phyloP scores from a whole-genome alignment of 1,140 invertebrate species.

The Oreohelix idahoensis region DNA sequence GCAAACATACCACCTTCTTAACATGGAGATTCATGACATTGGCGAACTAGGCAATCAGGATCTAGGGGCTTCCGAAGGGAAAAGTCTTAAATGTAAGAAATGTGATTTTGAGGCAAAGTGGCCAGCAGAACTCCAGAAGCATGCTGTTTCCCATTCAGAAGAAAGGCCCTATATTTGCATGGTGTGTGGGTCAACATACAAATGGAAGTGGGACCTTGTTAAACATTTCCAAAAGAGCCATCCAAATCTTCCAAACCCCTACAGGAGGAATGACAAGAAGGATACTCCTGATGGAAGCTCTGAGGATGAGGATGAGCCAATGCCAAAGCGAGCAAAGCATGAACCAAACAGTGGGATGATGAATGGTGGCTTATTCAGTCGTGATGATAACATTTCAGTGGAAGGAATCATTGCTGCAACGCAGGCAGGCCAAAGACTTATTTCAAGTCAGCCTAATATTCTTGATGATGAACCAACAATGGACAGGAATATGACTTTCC shows the following conservation, averaged over 20 bases:
- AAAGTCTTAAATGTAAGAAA: constrained; percentile 69
- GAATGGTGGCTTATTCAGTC: not conserved
- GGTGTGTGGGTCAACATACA: constrained; percentile 72
- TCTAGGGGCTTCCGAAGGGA: constrained; percentile 50
- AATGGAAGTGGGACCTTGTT: constrained; percentile 73
- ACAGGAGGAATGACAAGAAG: constrained; percentile 65
- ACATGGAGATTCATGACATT: constrained; percentile 66
- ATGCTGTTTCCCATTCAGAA: constrained; percentile 71
- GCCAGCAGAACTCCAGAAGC: constrained; percentile 72
- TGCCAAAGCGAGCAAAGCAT: constrained; percentile 3
- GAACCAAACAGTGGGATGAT: constrained; percentile 19
- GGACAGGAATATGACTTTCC: constrained; percentile 16
- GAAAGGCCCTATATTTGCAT: constrained; percentile 71
- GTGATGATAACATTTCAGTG: constrained; percentile 49
- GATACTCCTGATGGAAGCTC: constrained; percentile 31
- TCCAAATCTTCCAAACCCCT: constrained; percentile 70
- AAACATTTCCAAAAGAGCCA: constrained; percentile 73
- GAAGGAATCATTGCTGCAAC: constrained; percentile 52
- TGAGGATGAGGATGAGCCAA: constrained; percentile 32
- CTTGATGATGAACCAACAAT: constrained; percentile 43
- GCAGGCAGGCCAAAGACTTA: constrained; percentile 42
- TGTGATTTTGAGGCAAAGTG: constrained; percentile 72
- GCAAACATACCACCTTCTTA: constrained; percentile 69
- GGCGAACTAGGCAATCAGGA: constrained; percentile 59
- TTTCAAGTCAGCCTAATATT: constrained; percentile 45